Evolutionary conservation across 1,140 invertebrate genomes (phyloP).

Genomic region (Nasonia longicornis): DNA sequence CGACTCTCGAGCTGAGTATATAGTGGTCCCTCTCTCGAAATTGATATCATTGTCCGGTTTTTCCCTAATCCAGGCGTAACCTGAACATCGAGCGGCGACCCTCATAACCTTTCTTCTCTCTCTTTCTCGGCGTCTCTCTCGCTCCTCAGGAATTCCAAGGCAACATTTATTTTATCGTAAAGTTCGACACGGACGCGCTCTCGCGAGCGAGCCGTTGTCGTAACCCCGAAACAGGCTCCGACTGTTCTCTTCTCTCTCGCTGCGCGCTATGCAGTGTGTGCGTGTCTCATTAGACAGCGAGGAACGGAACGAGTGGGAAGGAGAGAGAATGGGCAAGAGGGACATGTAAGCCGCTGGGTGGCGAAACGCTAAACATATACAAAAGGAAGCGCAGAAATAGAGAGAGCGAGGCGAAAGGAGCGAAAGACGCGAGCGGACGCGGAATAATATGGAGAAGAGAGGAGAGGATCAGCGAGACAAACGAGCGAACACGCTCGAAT

Average conservation of each 20-base stretch:
- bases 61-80: constrained; percentile 43
- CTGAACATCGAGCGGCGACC: constrained; percentile 34
- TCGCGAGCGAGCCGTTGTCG: constrained; percentile 24
- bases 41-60: constrained; percentile 53
- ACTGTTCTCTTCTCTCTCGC: not conserved
- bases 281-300: constrained; percentile 39
- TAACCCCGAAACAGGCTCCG: constrained; percentile 39
- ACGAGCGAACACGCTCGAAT: constrained; percentile 22
- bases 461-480: constrained; percentile 16
- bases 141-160: constrained; percentile 45
- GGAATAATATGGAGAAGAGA: constrained; percentile 7
- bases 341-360: constrained; percentile 31
- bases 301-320: constrained; percentile 3
- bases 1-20: not conserved
- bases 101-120: constrained; percentile 31
- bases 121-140: constrained; percentile 37
- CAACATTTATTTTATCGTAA: constrained; percentile 45
- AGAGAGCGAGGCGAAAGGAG: not conserved
- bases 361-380: constrained; percentile 34
- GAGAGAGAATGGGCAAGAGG: not conserved
- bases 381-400: constrained; percentile 30
- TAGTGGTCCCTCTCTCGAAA: constrained; percentile 43
- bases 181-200: constrained; percentile 42
- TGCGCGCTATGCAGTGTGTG: not conserved
- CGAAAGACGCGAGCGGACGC: not conserved